Evolutionary conservation across 2,113 vertebrate genomes (phyloP), one percentile per base, ranked within the genome.

Genomic region (Hiodon alosoides): DNA sequence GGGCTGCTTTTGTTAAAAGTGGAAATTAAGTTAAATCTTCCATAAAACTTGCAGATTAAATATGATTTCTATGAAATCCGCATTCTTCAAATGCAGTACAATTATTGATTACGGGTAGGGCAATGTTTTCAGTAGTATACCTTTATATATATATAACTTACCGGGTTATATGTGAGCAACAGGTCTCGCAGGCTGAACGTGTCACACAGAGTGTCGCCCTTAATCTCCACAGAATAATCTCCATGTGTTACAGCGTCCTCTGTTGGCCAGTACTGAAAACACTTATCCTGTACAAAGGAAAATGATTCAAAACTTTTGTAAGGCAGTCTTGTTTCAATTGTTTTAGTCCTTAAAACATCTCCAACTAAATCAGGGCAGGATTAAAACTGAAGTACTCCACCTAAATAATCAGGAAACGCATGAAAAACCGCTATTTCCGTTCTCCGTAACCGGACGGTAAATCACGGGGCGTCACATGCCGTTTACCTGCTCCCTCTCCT

Each of bases 221-320:
- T 98, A 53, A 94, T 85, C 75, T 97, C 96, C 3, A 98, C 94
- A 0, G 85, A 91, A 80, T 96, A 95, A 8, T 97, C 90, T 78
- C 95, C 95, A 0, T 96, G 93, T 60, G 93, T 95, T 54, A 94
- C 91, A 0, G 93, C 88, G 77, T 95, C 95, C 85, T 97, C 96
- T 0, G 95, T 94, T 1, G 96, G 96, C 96, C 96, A 98, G 86
- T 98, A 98, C 90, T 97, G 96, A 81, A 97, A 95, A 81, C 95
- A 98, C 78, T 98, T 98, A 83, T 98, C 96, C 96, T 98, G 69
- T 65, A 85, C 4, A 77, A 5, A 55, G 3, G 51, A 7, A 1
- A 9, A 53, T 57, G 66, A n/a, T 50, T 48, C 2, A 10, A 62
- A 62, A 4, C 16, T n/a, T 64, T 64, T 47, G 46, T 67, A 48